Evolutionary conservation across 2,888 invertebrate genomes (phyloP).

Genomic region (Acanthopleura granulata): DNA sequence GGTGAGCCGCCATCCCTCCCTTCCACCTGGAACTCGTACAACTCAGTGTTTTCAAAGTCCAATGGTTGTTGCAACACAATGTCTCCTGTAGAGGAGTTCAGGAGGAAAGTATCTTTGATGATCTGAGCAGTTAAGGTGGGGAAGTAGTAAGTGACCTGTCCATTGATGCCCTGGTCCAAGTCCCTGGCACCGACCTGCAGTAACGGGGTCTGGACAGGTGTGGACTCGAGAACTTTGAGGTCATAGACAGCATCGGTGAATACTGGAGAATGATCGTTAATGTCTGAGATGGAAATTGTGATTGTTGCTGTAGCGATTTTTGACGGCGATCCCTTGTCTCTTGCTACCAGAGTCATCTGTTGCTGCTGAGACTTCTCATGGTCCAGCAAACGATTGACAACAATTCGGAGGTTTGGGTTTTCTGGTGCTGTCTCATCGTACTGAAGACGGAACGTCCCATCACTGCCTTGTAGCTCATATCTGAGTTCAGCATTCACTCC

Average conservation of each 20-base stretch:
- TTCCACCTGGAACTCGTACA: not conserved
- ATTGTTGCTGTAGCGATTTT: conserved; percentile 3
- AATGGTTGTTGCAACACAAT: not conserved
- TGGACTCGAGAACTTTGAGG: not conserved
- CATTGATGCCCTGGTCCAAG: conserved; percentile 1
- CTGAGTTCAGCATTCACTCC: not conserved
- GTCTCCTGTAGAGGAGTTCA: conserved; percentile 6
- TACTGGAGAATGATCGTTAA: conserved; percentile 20
- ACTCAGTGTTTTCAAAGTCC: not conserved
- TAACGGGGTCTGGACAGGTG: not conserved
- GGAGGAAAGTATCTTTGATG: not conserved
- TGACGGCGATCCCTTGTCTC: not conserved
- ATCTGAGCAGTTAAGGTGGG: not conserved
- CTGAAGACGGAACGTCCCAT: not conserved
- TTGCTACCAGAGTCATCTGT: not conserved
- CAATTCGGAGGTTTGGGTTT: not conserved
- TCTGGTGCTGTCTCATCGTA: not conserved
- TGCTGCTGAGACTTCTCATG: not conserved
- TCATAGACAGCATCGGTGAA: conserved; percentile 16
- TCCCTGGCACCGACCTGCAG: not conserved
- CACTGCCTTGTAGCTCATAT: conserved; percentile 4
- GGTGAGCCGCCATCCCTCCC: not conserved
- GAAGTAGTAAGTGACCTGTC: conserved; percentile 5
- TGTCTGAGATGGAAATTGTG: conserved; percentile 19
- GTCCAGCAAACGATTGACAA: not conserved